phyloP scores from a whole-genome alignment of 35 echinoderm and acorn worm species.

The Anneissia japonica region DNA sequence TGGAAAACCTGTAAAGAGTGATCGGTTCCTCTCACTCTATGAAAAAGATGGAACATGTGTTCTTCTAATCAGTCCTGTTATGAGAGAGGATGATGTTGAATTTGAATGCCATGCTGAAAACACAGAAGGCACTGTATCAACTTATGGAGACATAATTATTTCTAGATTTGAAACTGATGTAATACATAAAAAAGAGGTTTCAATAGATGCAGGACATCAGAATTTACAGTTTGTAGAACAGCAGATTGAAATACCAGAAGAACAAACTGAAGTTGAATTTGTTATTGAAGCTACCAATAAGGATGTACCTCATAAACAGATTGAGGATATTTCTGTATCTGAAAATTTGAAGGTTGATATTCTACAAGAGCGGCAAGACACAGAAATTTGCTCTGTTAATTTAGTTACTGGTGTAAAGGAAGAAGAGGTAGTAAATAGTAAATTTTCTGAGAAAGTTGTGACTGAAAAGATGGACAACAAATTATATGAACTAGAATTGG shows the following conservation, averaged over 20 bases:
- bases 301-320: no score
- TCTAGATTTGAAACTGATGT: not conserved
- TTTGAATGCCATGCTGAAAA: conserved; percentile 72
- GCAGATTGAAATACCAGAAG: not conserved
- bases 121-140: conserved; percentile 49
- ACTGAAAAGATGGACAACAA: no score
- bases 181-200: not conserved
- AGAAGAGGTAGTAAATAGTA: no score
- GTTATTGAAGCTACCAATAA: no score
- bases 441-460: no score
- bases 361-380: no score
- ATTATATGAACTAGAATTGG: no score
- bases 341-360: no score
- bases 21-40: conserved; percentile 56
- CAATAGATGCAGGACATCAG: not conserved
- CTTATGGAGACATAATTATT: conserved; percentile 66
- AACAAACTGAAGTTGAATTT: no score
- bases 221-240: conserved; percentile 21
- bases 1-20: conserved; percentile 36
- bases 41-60: conserved; percentile 67
- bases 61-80: conserved; percentile 65
- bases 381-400: no score
- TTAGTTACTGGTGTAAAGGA: no score
- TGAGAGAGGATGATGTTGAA: conserved; percentile 68
- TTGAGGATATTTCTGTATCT: no score